These are phyloP conservation scores for Gallinago solitaria DNA, from an alignment of 2,797 vertebrate species.

Conservation along the genomic window DNA sequence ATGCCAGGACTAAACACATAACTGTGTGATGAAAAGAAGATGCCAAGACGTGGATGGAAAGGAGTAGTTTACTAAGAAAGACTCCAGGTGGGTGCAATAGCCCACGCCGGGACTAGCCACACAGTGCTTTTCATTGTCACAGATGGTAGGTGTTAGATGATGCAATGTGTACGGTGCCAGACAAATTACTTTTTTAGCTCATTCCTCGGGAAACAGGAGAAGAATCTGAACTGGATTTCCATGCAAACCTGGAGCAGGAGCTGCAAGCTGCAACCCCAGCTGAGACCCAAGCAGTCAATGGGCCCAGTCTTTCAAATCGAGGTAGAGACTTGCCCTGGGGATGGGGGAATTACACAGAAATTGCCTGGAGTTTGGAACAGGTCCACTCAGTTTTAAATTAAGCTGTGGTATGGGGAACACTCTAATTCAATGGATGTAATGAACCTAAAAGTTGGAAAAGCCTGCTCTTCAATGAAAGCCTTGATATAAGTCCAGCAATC, in stretches of 20 bases:
- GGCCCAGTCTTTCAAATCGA: not conserved
- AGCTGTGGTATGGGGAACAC: not conserved
- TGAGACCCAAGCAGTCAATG: not conserved
- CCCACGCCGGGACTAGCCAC: conserved; percentile 3
- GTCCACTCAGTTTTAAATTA: conserved; percentile 41
- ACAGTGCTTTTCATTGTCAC: conserved; percentile 62
- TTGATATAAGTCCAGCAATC: not conserved
- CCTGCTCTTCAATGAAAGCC: not conserved
- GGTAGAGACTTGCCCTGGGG: not conserved
- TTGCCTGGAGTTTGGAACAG: conserved; percentile 23
- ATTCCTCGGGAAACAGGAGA: conserved; percentile 45
- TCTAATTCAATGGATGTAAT: conserved; percentile 10
- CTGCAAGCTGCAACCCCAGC: not conserved
- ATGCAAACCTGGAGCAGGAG: conserved; percentile 27
- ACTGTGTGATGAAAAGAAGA: conserved; percentile 43
- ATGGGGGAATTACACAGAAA: not conserved
- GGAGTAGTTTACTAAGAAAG: conserved; percentile 20
- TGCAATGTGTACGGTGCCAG: conserved; percentile 44
- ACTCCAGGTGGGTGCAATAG: conserved; percentile 57
- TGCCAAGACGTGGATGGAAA: conserved; percentile 41
- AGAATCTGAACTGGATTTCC: conserved; percentile 60
- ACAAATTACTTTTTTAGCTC: conserved; percentile 57
- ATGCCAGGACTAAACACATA: conserved; percentile 1
- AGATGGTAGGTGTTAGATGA: conserved; percentile 68
- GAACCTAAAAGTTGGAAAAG: conserved; percentile 16